Base-by-base conservation (phyloP, 2,888 invertebrate species). In the Hirtodrosophila histrioides region DNA sequence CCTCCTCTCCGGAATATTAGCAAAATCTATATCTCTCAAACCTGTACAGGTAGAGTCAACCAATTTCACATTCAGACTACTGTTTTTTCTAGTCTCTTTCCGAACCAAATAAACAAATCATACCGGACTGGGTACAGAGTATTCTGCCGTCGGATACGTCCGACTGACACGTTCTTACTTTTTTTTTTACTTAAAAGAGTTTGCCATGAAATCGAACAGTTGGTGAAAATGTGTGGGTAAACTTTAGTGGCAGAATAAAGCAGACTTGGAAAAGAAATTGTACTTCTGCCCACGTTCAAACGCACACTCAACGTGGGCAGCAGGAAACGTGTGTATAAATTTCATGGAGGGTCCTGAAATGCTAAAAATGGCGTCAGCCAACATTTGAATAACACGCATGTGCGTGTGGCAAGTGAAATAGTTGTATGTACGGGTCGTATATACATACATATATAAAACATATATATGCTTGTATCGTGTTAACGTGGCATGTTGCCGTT, bases 381-480 rank as follows among this genome's bases (percentile, higher is more conserved):
- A 76, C 84, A 82, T 82, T 82, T 88, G 88, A 88, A 82, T 82
- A 80, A 51, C 86, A 86, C 88, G 82, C 88, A 86, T 83, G 71
- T 80, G 86, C 64, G 84, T 76, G 83, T 72, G 74, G 54, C 66
- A 69, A 53, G 36, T 36, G 56, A 48, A 83, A 86, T 83, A 83
- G 84, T 82, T 86, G 61, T 74, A 50, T 60, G 29, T 41, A 45
- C 48, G 17, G 2, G 29, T 60, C 4, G n/a, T 35, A 12, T 12
- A 45, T 33, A 46, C 8, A 33, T 10, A 3, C 17, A 29, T 41
- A 5, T 1, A 17, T 1, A 1, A 17, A 17, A 17, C 17, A 17
- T 17, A 17, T 49, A 17, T 31, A 53, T 53, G 44, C 46, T 65
- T 60, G 54, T 58, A 64, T 36, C 65, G 51, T 66, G 69, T 58